A percentile compares a stretch with the other conserved stretches of the same genome.
phyloP scores from a whole-genome alignment of 2,113 vertebrate species.

The Buteo buteo region DNA sequence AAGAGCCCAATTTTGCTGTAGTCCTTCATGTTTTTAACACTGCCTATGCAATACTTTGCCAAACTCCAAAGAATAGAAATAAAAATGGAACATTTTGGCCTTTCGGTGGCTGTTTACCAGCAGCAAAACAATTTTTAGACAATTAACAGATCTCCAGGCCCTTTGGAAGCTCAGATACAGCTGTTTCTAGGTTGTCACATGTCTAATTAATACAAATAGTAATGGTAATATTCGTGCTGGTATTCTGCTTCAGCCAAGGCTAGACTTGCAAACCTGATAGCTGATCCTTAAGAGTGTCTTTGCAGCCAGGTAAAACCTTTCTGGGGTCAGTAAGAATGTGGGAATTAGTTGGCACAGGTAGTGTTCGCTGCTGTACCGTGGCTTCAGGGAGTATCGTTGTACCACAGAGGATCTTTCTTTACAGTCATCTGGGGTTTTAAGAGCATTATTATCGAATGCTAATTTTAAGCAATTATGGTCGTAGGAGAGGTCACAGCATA shows the following conservation, averaged over 20 bases:
- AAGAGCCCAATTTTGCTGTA: neutral
- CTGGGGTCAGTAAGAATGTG: neutral
- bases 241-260: neutral
- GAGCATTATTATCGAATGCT: neutral
- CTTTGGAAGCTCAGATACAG: neutral
- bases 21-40: neutral
- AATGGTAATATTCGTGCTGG: neutral
- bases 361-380: fast-evolving
- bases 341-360: neutral
- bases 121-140: neutral
- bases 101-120: neutral
- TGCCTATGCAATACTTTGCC: neutral
- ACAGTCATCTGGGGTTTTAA: neutral
- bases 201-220: neutral
- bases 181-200: neutral
- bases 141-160: neutral
- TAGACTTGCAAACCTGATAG: neutral
- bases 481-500: neutral
- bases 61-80: neutral
- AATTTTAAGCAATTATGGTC: neutral
- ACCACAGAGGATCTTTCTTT: neutral
- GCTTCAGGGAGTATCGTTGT: neutral
- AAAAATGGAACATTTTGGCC: slow-evolving; percentile 10
- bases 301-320: neutral
- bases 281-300: neutral